Conservation (phyloP, 2,113 vertebrate species). For the Atractosteus spatula region DNA sequence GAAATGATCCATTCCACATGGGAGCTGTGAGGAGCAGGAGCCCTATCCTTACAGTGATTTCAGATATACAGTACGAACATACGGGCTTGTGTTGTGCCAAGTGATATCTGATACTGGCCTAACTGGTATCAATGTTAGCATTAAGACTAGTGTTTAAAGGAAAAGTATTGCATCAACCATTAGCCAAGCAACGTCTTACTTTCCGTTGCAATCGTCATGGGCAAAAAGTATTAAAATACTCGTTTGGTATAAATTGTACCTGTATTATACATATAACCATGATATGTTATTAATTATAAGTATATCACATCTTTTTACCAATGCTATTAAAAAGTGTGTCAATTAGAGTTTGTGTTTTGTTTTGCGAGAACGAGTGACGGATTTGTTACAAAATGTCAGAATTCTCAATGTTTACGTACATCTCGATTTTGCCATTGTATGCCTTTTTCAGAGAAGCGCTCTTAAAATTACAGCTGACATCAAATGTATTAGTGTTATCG, state of each 20-base stretch:
- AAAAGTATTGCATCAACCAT: not conserved
- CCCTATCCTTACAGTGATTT: not conserved
- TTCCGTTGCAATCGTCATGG: not conserved
- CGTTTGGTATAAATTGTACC: not conserved
- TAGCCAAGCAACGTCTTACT: not conserved
- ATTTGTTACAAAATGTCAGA: conserved; percentile 49
- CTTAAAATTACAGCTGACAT: conserved; percentile 14
- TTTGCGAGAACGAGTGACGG: not conserved
- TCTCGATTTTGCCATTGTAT: conserved; percentile 70
- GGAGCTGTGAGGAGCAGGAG: not conserved
- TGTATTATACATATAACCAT: conserved; percentile 4
- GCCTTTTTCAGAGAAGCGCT: conserved; percentile 60
- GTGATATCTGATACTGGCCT: not conserved
- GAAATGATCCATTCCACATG: not conserved
- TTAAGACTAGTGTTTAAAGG: not conserved
- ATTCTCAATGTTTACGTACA: conserved; percentile 81
- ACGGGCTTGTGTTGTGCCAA: not conserved
- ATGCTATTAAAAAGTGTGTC: not conserved
- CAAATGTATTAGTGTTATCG: conserved; percentile 1
- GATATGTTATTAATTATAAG: not conserved
- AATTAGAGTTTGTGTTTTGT: not conserved
- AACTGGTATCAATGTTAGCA: not conserved
- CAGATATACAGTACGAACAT: not conserved
- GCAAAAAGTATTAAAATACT: not conserved
- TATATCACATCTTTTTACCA: not conserved